Percentiles rank a stretch among this genome's conserved stretches.
Conservation (phyloP, 1,140 invertebrate species). For the Brachionus asplanchnoidis region DNA sequence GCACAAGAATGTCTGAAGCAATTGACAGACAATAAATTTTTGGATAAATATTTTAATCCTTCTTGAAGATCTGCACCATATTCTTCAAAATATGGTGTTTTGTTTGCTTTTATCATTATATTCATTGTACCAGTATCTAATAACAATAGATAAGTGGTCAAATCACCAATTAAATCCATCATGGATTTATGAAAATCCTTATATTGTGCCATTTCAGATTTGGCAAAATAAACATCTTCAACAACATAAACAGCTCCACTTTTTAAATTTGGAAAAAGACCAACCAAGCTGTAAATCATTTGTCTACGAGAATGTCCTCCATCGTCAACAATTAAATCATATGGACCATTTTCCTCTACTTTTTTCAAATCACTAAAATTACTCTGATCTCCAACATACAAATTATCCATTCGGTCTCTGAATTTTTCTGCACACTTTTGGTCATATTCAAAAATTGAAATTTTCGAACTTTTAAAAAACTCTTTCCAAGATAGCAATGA, state of each 20-base stretch:
- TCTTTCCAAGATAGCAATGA: neutral
- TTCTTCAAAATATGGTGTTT: neutral
- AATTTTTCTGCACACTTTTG: neutral
- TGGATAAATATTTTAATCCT: neutral
- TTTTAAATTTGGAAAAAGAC: neutral
- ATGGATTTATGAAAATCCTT: neutral
- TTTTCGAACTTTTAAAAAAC: neutral
- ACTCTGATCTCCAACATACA: neutral
- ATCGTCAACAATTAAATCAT: conserved; percentile 13
- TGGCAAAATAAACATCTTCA: conserved; percentile 4
- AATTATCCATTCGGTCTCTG: neutral
- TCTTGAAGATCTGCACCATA: neutral
- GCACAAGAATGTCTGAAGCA: neutral
- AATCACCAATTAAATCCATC: neutral
- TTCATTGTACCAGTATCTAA: neutral
- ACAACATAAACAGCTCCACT: neutral
- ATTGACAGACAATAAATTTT: neutral
- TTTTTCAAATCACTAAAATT: neutral
- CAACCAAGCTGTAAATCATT: neutral
- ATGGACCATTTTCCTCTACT: neutral
- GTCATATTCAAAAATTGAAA: conserved; percentile 24
- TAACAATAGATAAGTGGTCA: neutral
- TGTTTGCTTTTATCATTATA: too few relatives aligned
- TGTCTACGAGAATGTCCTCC: neutral
- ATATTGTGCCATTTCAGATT: neutral